These are phyloP conservation scores for Muscidifurax raptorellus DNA, from an alignment of 1,140 invertebrate genomes.

Conservation along the genomic window DNA sequence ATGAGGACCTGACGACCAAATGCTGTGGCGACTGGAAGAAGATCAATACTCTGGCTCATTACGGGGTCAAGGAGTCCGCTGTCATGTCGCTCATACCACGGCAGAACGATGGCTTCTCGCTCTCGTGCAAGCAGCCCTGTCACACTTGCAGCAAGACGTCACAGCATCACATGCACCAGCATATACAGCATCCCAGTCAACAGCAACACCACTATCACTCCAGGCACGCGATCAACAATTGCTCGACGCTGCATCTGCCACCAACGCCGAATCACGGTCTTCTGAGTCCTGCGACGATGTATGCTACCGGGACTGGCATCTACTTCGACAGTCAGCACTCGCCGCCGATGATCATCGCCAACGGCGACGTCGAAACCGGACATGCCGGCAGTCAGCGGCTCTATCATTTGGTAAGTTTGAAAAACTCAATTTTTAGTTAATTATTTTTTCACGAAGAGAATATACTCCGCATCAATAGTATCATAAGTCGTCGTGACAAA, in stretches of 20 bases:
- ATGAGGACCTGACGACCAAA: conserved; percentile 95
- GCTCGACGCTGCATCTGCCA: conserved; percentile 68
- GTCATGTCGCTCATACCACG: conserved; percentile 93
- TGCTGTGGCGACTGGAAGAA: conserved; percentile 91
- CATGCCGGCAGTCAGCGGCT: conserved; percentile 80
- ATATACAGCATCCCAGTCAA: conserved; percentile 57
- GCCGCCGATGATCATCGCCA: conserved; percentile 83
- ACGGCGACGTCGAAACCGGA: conserved; percentile 84
- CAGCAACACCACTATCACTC: conserved; percentile 65
- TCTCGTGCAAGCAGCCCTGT: conserved; percentile 87
- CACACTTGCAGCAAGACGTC: conserved; percentile 81
- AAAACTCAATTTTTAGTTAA: too few relatives aligned
- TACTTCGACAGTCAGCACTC: conserved; percentile 79
- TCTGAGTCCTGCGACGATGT: conserved; percentile 68
- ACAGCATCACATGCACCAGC: conserved; percentile 65
- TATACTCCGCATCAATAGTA: too few relatives aligned
- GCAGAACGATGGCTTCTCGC: conserved; percentile 89
- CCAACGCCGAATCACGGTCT: conserved; percentile 68
- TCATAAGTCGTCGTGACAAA: not conserved
- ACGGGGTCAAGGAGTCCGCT: conserved; percentile 95
- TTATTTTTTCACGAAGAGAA: not conserved
- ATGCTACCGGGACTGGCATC: conserved; percentile 73
- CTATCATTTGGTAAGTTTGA: conserved; percentile 82
- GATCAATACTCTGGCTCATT: conserved; percentile 94
- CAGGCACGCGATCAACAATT: conserved; percentile 66